These are phyloP conservation scores for Saimiri boliviensis DNA, from an alignment of 2,113 vertebrate species.

Conservation along the genomic window DNA sequence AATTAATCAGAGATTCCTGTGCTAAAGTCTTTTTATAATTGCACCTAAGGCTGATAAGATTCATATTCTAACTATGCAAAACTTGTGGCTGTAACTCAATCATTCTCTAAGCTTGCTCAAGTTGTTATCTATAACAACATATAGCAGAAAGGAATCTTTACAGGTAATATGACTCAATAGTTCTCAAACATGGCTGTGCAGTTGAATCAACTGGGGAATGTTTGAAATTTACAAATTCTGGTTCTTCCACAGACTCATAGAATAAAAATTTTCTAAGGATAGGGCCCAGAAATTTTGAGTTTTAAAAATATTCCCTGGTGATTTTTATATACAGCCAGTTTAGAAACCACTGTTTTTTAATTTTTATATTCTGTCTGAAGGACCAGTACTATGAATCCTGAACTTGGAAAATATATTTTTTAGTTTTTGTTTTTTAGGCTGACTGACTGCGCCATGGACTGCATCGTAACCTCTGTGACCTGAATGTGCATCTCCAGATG, in stretches of 20 bases:
- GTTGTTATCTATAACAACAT: not conserved
- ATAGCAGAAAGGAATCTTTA: not conserved
- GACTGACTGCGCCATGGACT: too few species aligned
- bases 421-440: too few species aligned
- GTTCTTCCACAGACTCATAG: not conserved
- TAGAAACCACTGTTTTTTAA: not conserved
- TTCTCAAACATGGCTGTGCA: not conserved
- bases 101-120: not conserved
- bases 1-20: conserved; percentile 5
- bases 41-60: not conserved
- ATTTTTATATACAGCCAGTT: not conserved
- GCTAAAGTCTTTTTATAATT: not conserved
- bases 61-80: not conserved
- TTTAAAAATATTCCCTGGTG: not conserved
- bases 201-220: not conserved
- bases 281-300: not conserved
- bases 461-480: too few species aligned
- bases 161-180: not conserved
- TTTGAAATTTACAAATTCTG: not conserved
- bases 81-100: not conserved
- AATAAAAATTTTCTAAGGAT: not conserved
- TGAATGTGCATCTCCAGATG: too few species aligned
- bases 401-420: not conserved
- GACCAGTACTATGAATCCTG: not conserved
- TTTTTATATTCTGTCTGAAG: conserved; percentile 36